Base-by-base conservation (phyloP, 1,140 invertebrate genomes). In the Drosophila miranda region DNA sequence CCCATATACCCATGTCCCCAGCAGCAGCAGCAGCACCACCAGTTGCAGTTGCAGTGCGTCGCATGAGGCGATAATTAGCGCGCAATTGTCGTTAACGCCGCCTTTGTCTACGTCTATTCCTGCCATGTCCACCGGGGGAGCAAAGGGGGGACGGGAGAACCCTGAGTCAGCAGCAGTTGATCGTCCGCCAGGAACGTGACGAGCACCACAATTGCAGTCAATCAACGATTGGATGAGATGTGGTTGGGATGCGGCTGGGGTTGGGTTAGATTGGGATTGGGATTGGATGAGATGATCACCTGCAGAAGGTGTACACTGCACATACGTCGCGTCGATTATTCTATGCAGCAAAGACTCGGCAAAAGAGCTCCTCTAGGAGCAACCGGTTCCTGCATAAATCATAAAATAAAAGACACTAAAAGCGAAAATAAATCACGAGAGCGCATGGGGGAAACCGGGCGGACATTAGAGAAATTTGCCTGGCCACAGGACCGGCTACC, bases 401-500 rank as follows among this genome's bases (percentile, higher is more conserved):
- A 78, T 75, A 75, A 79, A 81, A 78, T 82, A 87, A 82, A 79
- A 82, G 71, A 64, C 75, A 87, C 82, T 87, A 82, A 87, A 87
- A 87, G 72, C 76, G 59, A 79, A 77, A 77, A 87, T 88, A 88
- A 88, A 88, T 88, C 83, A 87, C 45, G 53, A 66, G 52, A 50
- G 43, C 16, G 14, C 51, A 48, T 49, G 58, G n/a, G 46, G 30
- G 30, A 30, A 78, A 58, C 78, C 78, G 57, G 78, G 74, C 59
- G 62, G 51, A 50, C 69, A 82, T 77, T 74, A 77, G 75, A 58
- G 74, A 83, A 83, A 78, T 73, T 67, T 45, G 16, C 43, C 16
- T 34, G 48, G 57, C 44, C 51, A 34, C 28, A n/a, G 7, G 23
- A 61, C 64, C 77, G 67, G 60, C 77, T 74, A 52, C 34, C 49